Base-by-base conservation (phyloP, 2,797 vertebrate genomes). In the Scleropages formosus region DNA sequence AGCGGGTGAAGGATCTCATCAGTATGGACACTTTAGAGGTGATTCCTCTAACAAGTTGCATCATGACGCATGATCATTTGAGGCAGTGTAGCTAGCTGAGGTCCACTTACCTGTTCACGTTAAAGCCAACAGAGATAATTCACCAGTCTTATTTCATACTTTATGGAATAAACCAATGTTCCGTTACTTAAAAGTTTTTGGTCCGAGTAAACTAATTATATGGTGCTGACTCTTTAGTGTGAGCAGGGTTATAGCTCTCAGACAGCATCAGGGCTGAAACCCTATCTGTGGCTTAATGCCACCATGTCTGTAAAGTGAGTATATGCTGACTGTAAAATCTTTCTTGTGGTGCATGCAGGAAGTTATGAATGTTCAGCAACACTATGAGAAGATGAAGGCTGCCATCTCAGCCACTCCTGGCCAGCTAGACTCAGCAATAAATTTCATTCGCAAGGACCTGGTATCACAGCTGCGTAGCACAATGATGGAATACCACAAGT, bases 361-460 rank as follows among this genome's bases (percentile, higher is more conserved):
- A 81, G 74, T 98, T 70, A 82, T 92, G 75, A 96, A 98, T 80
- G 80, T 98, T 81, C 93, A 98, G 0, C 83, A 93, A 0, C 91
- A 95, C 82, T 99, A 99, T 59, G 88, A 92, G 72, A 92, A 91
- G 79, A 87, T 95, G 88, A 98, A 99, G 82, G 82, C 85, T 0
- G 80, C 85, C 0, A 87, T 93, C 77, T 90, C 87, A 9, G 63
- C 79, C 9, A 75, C 87, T 22, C 80, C 87, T 8, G 87, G 87
- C n/a, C 82, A 83, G 61, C 79, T 84, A 0, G 85, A 89, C 75
- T 86, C 88, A 0, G 80, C 92, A 0, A n/a, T 96, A 18, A 90
- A 81, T 81, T 88, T 98, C 83, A 85, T 93, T 84, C 92, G 86
- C 39, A 88, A 90, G 70, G 92, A 96, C 60, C 90, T 96, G 74